Evolutionary conservation across 2,113 vertebrate genomes (phyloP), one percentile per base, ranked within the genome.

Genomic region (Nannospalax galili): DNA sequence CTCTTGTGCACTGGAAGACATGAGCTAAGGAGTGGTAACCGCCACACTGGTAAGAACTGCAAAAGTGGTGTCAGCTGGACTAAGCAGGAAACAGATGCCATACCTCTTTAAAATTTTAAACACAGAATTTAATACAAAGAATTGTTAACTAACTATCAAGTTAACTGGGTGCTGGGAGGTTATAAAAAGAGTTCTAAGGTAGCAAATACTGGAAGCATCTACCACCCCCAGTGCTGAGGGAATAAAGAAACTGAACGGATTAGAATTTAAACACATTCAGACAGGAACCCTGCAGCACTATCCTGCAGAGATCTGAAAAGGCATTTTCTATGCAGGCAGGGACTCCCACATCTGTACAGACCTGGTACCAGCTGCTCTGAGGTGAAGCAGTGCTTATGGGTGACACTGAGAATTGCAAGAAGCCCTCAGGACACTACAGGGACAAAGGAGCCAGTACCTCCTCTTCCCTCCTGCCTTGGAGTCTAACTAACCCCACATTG

Each of bases 161-260:
- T 84, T 75, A 75, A 84, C n/a, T 84, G n/a, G 72, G 48, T 60
- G 56, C 48, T 67, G n/a, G 65, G 85, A 92, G 26, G 19, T 92
- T 94, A 88, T 91, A 70, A 95, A 92, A 95, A 94, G 19, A 95
- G 87, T 12, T 78, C 32, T 5, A 92, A 82, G 80, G 22, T 67
- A 82, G 75, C 30, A 67, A 56, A 81, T 72, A 72, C 16, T 80
- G 48, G 62, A 80, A 91, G 48, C 22, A 56, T 26, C 58, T 91
- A 24, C 72, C 67, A 79, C 30, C 17, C 37, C 48, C 45, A 70
- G 56, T 26, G 32, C 88, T 86, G 88, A 78, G n/a, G 70, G 24
- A 92, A 79, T 48, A 97, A 86, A 88, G 86, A 72, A 42, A 32
- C 30, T 72, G 82, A 84, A 74, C 45, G 72, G 17, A 58, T 87